phyloP scores from a whole-genome alignment of 2,797 vertebrate genomes.

The Salarias fasciatus region DNA sequence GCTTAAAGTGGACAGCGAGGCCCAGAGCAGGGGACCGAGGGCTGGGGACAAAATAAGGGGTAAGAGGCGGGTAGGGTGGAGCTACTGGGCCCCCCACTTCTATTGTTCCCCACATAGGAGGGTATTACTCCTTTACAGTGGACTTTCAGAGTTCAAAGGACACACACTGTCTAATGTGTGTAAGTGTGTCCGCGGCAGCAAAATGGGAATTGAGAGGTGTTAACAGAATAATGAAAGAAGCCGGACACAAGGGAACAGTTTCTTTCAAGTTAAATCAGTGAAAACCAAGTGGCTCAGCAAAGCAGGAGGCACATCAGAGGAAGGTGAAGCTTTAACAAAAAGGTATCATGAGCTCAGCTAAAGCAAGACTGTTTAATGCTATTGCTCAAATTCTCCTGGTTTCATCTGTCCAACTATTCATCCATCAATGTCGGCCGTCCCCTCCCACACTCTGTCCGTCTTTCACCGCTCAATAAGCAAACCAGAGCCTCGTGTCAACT shows the following conservation, averaged over 20 bases:
- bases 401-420: constrained; percentile 58
- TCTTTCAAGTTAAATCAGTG: constrained; percentile 27
- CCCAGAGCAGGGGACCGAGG: constrained; percentile 57
- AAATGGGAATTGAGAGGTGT: constrained; percentile 36
- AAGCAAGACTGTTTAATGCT: constrained; percentile 42
- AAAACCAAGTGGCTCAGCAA: constrained; percentile 17
- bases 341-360: constrained; percentile 34
- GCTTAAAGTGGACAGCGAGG: constrained; percentile 71
- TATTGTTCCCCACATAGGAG: constrained; percentile 66
- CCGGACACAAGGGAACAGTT: constrained; percentile 32
- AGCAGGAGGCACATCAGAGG: constrained; percentile 23
- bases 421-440: constrained; percentile 66
- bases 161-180: constrained; percentile 20
- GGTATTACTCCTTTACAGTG: constrained; percentile 60
- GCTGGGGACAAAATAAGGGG: constrained; percentile 50
- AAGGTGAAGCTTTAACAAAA: constrained; percentile 5
- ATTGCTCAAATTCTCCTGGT: constrained; percentile 33
- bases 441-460: constrained; percentile 70
- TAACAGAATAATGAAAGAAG: constrained; percentile 38
- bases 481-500: constrained; percentile 75
- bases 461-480: constrained; percentile 80
- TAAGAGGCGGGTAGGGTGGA: constrained; percentile 54
- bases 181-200: constrained; percentile 10
- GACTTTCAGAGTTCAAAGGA: constrained; percentile 56
- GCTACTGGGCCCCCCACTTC: constrained; percentile 10